Evolutionary conservation across 1,140 invertebrate genomes (phyloP), one percentile per base, ranked within the genome.

Genomic region (Drosophila ohnishii): DNA sequence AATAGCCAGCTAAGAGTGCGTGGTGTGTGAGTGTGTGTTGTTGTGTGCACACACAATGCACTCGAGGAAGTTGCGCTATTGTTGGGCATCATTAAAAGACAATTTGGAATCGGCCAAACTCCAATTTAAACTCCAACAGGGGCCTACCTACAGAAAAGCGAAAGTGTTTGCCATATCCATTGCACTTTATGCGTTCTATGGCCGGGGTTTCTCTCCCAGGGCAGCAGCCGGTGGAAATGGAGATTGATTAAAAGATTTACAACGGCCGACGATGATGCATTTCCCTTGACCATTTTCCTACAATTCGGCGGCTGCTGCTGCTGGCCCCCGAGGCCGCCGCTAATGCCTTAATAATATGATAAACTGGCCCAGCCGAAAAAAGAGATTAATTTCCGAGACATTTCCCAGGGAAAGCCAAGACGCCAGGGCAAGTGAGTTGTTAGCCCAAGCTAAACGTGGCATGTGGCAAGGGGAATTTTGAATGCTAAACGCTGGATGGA

Each of bases 321-420:
- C 37, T 55, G 69, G 51, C 55, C 73, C 73, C 70, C n/a, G 48
- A 40, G 55, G 72, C 39, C 22, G 50, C 47, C 10, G 35, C 71
- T 75, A 75, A 75, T 75, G 71, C 63, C 73, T 75, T 75, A 75
- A 74, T 75, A 74, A 75, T 75, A 75, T 74, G 51, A 75, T 75
- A 42, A 75, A 75, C 72, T 51, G 55, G 53, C 48, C 2, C 22
- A 47, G 53, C 48, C 64, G 51, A 60, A 53, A 51, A 76, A 76
- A 55, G 30, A 76, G 72, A 76, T 76, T 76, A 76, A 76, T 75
- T 75, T 75, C 28, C 66, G 30, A 56, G 58, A 60, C 59, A 40
- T 73, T 72, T 74, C 50, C 70, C 69, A 73, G 50, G 63, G 66
- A 70, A 71, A 72, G 61, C 63, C 25, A 59, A 50, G 50, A 51